Evolutionary conservation across 2,113 vertebrate species (phyloP).

Genomic region (Rissa tridactyla): DNA sequence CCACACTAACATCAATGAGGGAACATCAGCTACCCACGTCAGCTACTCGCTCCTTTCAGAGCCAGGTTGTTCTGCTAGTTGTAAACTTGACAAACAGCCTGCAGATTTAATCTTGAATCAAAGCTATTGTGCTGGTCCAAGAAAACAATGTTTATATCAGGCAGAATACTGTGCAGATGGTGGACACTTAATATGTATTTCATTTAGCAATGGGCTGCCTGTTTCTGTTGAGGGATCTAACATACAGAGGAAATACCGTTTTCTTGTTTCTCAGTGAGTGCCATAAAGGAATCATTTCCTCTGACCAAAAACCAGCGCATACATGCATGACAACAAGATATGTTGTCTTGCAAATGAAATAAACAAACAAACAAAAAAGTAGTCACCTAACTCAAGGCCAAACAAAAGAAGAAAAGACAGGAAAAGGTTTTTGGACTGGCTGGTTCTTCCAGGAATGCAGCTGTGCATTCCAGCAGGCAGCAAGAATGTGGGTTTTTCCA

Average conservation of each 20-base stretch:
- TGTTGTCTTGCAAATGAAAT: neutral
- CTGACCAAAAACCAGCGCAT: neutral
- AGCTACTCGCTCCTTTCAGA: neutral
- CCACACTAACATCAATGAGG: neutral
- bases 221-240: neutral
- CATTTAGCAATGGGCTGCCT: neutral
- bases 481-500: slow-evolving; percentile 62
- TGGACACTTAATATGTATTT: neutral
- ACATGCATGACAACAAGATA: rapidly evolving
- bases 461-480: slow-evolving; percentile 49
- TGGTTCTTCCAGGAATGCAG: slow-evolving; percentile 25
- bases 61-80: neutral
- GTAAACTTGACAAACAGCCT: neutral
- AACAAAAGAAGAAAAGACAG: neutral
- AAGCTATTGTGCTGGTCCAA: neutral
- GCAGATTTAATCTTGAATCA: neutral
- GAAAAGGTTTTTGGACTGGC: neutral
- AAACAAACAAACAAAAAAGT: neutral
- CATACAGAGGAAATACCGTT: neutral
- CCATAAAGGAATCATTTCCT: neutral
- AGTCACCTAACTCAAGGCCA: neutral
- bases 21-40: neutral
- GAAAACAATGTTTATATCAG: neutral
- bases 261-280: neutral
- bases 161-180: neutral